Conservation (phyloP, 1,140 invertebrate species). For the Galleria mellonella region DNA sequence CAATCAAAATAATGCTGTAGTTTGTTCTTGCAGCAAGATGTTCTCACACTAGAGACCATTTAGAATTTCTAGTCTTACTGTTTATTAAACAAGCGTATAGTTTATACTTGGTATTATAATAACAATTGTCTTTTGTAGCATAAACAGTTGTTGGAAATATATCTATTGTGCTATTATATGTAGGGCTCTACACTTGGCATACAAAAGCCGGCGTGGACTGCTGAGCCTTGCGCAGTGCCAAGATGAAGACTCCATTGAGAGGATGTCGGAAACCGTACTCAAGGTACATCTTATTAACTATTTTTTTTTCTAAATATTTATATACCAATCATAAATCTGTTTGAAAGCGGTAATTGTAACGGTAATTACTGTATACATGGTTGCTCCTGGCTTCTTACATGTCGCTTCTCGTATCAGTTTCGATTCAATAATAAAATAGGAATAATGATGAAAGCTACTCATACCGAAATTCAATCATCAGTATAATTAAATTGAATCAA, state of each 20-base stretch:
- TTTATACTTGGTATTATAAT: conserved; percentile 61
- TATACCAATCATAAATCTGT: not conserved
- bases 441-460: too few species aligned
- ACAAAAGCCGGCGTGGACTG: conserved; percentile 63
- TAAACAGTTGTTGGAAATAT: conserved; percentile 45
- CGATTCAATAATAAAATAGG: too few species aligned
- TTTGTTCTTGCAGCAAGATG: conserved; percentile 14
- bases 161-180: conserved; percentile 40
- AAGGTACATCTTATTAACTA: conserved; percentile 37
- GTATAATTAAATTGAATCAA: too few species aligned
- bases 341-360: not conserved
- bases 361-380: not conserved
- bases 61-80: conserved; percentile 52
- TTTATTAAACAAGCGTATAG: conserved; percentile 58
- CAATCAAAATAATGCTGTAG: too few species aligned
- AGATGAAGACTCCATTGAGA: conserved; percentile 43
- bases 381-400: too few species aligned
- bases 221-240: conserved; percentile 53
- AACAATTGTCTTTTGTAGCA: conserved; percentile 50
- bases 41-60: conserved; percentile 24
- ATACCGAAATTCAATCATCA: too few species aligned
- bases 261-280: conserved; percentile 55
- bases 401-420: too few species aligned
- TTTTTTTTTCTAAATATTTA: conserved; percentile 10
- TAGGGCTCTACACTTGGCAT: conserved; percentile 62